phyloP scores from a whole-genome alignment of 1,140 invertebrate species.

The Zaprionus kolodkinae region DNA sequence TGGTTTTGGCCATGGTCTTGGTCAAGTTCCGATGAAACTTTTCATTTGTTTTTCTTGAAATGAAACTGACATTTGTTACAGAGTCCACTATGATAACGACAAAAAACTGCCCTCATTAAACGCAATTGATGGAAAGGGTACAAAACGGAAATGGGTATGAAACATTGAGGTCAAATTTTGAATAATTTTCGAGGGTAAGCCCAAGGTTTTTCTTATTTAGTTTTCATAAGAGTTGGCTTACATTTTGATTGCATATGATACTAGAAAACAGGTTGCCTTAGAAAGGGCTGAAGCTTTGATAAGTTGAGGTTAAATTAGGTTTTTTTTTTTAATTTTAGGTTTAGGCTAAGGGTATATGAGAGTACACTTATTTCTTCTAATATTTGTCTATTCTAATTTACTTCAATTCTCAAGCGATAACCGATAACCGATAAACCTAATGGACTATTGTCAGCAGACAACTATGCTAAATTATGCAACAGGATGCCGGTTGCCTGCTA shows the following conservation, averaged over 20 bases:
- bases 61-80: background rate
- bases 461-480: constrained; percentile 36
- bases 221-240: background rate
- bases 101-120: constrained; percentile 1
- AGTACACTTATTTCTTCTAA: background rate
- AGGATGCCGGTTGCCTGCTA: constrained; percentile 12
- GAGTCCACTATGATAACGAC: background rate
- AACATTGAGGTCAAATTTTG: constrained; percentile 2
- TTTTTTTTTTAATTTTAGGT: too few species aligned
- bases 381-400: background rate
- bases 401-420: background rate
- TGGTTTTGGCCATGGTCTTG: background rate
- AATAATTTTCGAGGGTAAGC: background rate
- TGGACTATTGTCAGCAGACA: constrained; percentile 3
- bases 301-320: background rate
- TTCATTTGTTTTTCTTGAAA: constrained; percentile 2
- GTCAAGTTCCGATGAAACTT: background rate
- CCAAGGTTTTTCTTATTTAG: background rate
- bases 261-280: background rate
- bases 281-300: background rate
- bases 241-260: background rate
- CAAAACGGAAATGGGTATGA: background rate
- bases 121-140: background rate
- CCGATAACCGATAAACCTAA: constrained; percentile 22
- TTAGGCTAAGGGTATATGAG: background rate